Evolutionary conservation across 2,113 vertebrate genomes (phyloP), one percentile per base, ranked within the genome.

Genomic region (Erpornis zantholeuca): DNA sequence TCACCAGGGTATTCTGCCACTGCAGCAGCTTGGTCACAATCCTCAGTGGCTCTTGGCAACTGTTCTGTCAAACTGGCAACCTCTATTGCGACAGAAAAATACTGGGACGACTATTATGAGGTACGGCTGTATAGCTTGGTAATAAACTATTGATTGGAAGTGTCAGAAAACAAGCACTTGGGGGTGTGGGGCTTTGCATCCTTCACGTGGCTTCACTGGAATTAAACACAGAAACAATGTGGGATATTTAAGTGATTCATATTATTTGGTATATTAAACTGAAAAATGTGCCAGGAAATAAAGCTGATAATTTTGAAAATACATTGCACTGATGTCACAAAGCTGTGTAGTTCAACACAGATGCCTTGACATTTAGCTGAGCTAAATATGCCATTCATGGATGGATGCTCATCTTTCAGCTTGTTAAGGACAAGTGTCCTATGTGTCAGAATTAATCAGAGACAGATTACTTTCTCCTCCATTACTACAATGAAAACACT

Each of bases 281-380:
- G 82, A 53, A 92, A 96, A 95, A 71, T 52, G 44, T 88, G 65
- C 85, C 79, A 71, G 61, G 60, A 90, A 93, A 88, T 75, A 71
- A 96, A 90, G 56, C 86, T 86, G 77, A 36, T 88, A 64, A 82
- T 94, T 93, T 96, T 86, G 65, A 75, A 96, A 92, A 65, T 88
- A 57, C 33, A 68, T 86, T 81, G 28, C 57, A 60, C 15, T 52
- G 76, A 88, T 92, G 64, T 57, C 65, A 93, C 15, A 6, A 83
- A 86, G 61, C 79, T 90, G 33, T 86, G 90, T 81, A 86, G 80
- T 73, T 94, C 88, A 90, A 61, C 79, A 92, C 94, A 92, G 90
- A 92, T 86, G 88, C 56, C 45, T 77, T 94, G 94, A 95, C 88
- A 94, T 96, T 96, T 96, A 93, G 94, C 94, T 92, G 90, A 88